Evolutionary conservation across 2,888 invertebrate genomes (phyloP).

Genomic region (Mesochorus sp.): DNA sequence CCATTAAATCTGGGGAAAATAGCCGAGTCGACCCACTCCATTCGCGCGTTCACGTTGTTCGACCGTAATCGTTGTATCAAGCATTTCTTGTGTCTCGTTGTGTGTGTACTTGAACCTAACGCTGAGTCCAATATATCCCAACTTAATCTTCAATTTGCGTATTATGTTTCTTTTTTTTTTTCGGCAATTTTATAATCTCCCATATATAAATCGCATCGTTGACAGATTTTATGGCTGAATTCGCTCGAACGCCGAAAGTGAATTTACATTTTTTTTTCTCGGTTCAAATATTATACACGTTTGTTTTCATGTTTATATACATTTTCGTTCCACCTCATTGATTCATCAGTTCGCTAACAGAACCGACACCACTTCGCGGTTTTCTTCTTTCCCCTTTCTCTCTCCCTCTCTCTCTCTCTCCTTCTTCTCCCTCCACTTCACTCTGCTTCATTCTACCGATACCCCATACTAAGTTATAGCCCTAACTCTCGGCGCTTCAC

Average conservation of each 20-base stretch:
- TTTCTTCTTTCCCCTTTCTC: conserved; percentile 5
- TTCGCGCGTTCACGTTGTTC: conserved; percentile 27
- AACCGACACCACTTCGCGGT: conserved; percentile 4
- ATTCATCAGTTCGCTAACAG: conserved; percentile 22
- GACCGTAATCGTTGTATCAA: conserved; percentile 59
- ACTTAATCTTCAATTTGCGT: conserved; percentile 36
- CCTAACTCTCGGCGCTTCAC: conserved; percentile 7
- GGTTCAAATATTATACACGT: not conserved
- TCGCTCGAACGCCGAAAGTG: not conserved
- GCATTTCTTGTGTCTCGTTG: conserved; percentile 41
- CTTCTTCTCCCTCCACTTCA: conserved; percentile 28
- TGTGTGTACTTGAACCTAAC: not conserved
- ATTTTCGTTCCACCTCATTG: conserved; percentile 16
- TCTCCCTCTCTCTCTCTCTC: not conserved
- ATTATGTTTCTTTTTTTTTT: not conserved
- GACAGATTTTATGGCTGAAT: no score
- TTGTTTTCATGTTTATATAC: not conserved
- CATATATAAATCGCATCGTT: no score
- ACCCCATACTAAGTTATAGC: conserved; percentile 1
- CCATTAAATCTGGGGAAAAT: conserved; percentile 79
- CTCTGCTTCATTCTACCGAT: conserved; percentile 21
- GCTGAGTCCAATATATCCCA: conserved; percentile 12
- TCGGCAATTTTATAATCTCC: not conserved
- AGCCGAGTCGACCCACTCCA: conserved; percentile 68
- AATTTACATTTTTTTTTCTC: not conserved